Percentiles rank a stretch among this genome's conserved stretches.
These are phyloP conservation scores for Macrotis lagotis DNA, from an alignment of 2,113 vertebrate genomes.

Conservation along the genomic window DNA sequence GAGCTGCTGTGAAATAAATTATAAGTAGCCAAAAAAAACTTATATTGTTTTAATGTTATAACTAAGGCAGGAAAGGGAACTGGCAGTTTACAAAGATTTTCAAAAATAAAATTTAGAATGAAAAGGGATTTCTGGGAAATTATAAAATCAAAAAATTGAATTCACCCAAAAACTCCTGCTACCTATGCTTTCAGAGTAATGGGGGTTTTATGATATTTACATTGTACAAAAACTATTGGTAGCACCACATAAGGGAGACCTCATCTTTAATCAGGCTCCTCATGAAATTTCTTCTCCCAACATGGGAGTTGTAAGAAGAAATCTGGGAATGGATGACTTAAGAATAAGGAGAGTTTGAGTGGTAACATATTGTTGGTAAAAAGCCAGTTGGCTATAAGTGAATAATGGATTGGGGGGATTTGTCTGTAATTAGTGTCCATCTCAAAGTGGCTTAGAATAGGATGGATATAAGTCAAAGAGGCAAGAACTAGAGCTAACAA, in stretches of 20 bases:
- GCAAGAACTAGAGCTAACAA: not conserved
- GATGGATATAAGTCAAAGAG: not conserved
- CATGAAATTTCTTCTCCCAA: not conserved
- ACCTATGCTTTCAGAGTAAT: not conserved
- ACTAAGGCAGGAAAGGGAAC: constrained; percentile 5
- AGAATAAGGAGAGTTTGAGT: constrained; percentile 30
- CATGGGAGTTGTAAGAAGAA: constrained; percentile 14
- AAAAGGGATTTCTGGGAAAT: constrained; percentile 3
- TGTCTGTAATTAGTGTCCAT: constrained; percentile 38
- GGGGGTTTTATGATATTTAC: not conserved
- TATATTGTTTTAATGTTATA: constrained; percentile 27
- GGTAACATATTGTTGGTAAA: constrained; percentile 2
- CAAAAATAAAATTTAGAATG: constrained; percentile 27
- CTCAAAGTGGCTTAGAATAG: constrained; percentile 4
- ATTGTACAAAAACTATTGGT: not conserved
- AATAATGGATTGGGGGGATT: constrained; percentile 8
- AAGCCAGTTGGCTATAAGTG: constrained; percentile 13
- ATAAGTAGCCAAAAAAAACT: constrained; percentile 17
- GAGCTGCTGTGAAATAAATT: not conserved
- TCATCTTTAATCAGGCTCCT: not conserved
- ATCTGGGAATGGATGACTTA: constrained; percentile 15
- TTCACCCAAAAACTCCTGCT: constrained; percentile 11
- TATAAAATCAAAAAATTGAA: constrained; percentile 24
- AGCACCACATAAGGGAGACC: constrained; percentile 3
- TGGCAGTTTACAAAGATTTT: constrained; percentile 36